Evolutionary conservation across 2,888 invertebrate genomes (phyloP).

Genomic region (Acleris cristana): DNA sequence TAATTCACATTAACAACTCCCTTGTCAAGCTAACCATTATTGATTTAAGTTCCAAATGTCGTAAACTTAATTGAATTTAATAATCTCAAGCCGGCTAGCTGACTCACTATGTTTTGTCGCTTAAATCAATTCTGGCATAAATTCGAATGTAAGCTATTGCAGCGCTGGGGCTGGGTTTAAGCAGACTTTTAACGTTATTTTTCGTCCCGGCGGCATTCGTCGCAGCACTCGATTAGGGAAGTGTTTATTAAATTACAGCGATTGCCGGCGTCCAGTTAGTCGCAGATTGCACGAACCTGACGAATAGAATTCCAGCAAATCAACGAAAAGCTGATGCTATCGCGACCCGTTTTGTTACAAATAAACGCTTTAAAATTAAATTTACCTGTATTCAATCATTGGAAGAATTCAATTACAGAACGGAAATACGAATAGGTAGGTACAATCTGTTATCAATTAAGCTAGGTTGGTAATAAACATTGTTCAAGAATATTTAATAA

Average conservation of each 20-base stretch:
- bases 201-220: conserved; percentile 57
- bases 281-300: conserved; percentile 67
- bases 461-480: conserved; percentile 9
- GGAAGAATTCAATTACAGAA: neutral
- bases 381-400: conserved; percentile 7
- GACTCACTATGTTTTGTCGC: conserved; percentile 23
- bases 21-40: conserved; percentile 22
- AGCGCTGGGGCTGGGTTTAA: conserved; percentile 44
- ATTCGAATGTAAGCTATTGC: conserved; percentile 28
- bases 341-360: conserved; percentile 45
- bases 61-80: conserved; percentile 32
- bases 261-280: conserved; percentile 73
- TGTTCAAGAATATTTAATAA: neutral
- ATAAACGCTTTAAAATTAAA: conserved; percentile 34
- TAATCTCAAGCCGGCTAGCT: conserved; percentile 17
- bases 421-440: neutral
- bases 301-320: conserved; percentile 58
- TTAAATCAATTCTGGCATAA: conserved; percentile 32
- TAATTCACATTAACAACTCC: conserved; percentile 30
- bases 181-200: conserved; percentile 60
- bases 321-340: conserved; percentile 52
- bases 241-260: conserved; percentile 77
- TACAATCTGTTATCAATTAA: neutral
- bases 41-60: conserved; percentile 29
- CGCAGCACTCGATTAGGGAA: conserved; percentile 74